Base-by-base conservation (phyloP, 2,888 invertebrate genomes). In the Lycaena phlaeas region DNA sequence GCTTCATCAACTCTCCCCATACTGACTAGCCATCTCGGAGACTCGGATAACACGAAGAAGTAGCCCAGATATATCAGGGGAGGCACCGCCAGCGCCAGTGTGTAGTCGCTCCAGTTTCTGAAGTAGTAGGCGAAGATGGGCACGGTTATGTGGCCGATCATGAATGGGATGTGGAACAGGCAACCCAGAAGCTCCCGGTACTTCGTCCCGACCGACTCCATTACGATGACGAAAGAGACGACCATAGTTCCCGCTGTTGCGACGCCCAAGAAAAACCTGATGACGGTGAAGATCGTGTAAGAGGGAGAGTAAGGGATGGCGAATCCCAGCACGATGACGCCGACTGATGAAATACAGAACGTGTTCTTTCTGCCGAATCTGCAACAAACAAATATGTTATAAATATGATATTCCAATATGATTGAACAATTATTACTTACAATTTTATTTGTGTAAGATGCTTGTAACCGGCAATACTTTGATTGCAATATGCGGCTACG, bases 181-280 rank as follows among this genome's bases (percentile, higher is more conserved):
- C 91, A 88, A 0, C 88, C 88, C 6, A 87, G 53, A 2, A 78
- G 48, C 46, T 87, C 88, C 3, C 88, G 68, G 52, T 79, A 86
- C 29, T 71, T 69, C 0, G 79, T 68, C 0, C 90, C 90, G 4
- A 89, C 77, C 0, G 88, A 72, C 57, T 91, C 90, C 89, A 90
- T 89, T 15, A 90, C 72, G 12, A 90, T 76, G 1, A 90, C 90
- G 53, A 90, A 91, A 49, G 89, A 89, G 31, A 92, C 90, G 29
- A 92, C 90, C 92, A 94, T 94, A 4, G 92, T 91, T 18, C 94
- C 94, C 4, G 93, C 91, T 0, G 91, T 90, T n/a, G 91, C 90
- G 41, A 91, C 59, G 0, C 92, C 93, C 10, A 88, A 86, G 34
- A 92, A 60, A 62, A 93, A 91, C 46, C 93, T 76, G 27, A 90